phyloP scores from a whole-genome alignment of 2,113 vertebrate species.

The Haliaeetus leucogaster region DNA sequence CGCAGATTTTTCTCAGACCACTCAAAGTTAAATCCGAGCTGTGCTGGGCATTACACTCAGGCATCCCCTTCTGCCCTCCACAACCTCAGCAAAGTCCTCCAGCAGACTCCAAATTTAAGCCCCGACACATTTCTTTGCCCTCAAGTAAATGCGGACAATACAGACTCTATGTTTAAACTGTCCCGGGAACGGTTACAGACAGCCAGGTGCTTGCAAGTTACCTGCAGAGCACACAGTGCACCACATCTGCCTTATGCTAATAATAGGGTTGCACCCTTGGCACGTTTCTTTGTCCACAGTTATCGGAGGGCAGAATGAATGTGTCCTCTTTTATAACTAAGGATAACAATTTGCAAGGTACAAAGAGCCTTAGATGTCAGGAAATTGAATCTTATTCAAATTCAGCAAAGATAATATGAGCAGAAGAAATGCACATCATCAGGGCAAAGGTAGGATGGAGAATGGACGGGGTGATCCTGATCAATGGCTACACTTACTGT shows the following conservation, averaged over 20 bases:
- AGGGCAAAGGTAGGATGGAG: neutral
- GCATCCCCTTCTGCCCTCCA: neutral
- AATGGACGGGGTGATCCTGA: neutral
- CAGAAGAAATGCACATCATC: neutral
- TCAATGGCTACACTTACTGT: neutral
- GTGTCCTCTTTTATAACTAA: neutral
- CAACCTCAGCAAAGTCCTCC: neutral
- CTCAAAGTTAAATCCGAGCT: neutral
- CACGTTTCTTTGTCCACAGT: neutral
- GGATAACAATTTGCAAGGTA: neutral
- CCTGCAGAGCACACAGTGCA: neutral
- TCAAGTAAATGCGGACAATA: neutral
- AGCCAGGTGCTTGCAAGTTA: fast-evolving
- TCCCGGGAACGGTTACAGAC: neutral
- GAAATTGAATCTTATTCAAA: conserved; percentile 34
- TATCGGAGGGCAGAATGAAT: neutral
- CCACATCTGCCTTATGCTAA: neutral
- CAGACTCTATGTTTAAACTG: neutral
- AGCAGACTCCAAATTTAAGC: neutral
- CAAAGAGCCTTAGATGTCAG: conserved; percentile 10
- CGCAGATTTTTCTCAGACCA: neutral
- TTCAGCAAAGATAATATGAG: neutral
- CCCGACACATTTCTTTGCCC: neutral
- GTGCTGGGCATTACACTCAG: neutral
- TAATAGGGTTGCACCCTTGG: neutral